phyloP scores from a whole-genome alignment of 2,888 invertebrate genomes.

The Agonopterix arenella region DNA sequence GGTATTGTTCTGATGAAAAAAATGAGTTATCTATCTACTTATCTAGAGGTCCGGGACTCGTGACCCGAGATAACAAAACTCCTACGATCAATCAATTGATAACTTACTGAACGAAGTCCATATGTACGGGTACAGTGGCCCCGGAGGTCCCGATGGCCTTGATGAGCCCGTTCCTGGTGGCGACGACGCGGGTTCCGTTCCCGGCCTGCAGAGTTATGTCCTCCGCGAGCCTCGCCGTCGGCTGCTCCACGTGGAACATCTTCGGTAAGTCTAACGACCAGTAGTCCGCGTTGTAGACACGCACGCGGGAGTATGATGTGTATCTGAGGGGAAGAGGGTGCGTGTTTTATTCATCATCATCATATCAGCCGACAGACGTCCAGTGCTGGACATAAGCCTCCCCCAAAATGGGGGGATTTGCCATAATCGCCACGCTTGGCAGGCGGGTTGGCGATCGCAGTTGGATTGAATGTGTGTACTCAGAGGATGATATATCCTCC shows the following conservation, averaged over 20 bases:
- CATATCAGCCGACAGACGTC: too few relatives aligned
- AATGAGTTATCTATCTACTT: too few relatives aligned
- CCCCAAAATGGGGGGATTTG: too few relatives aligned
- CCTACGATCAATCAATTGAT: neutral
- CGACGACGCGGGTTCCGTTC: slow-evolving; percentile 73
- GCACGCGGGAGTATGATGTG: slow-evolving; percentile 72
- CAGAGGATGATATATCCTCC: too few relatives aligned
- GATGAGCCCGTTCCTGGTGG: slow-evolving; percentile 81
- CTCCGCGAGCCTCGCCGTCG: slow-evolving; percentile 36
- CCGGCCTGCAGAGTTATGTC: slow-evolving; percentile 51
- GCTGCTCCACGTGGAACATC: slow-evolving; percentile 59
- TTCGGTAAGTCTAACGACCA: slow-evolving; percentile 59
- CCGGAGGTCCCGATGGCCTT: slow-evolving; percentile 79
- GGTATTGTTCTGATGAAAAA: too few relatives aligned
- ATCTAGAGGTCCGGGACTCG: too few relatives aligned
- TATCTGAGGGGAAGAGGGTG: slow-evolving; percentile 30
- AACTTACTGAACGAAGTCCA: slow-evolving; percentile 86
- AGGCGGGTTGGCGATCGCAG: too few relatives aligned
- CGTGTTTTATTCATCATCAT: too few relatives aligned
- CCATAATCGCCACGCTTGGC: too few relatives aligned
- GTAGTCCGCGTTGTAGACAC: slow-evolving; percentile 73
- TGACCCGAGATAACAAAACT: too few relatives aligned
- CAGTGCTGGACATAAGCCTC: too few relatives aligned
- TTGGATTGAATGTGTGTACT: too few relatives aligned
- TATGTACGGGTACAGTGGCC: slow-evolving; percentile 76